Evolutionary conservation across 2,797 vertebrate genomes (phyloP), one percentile per base, ranked within the genome.

Genomic region (Macropus fuliginosus): DNA sequence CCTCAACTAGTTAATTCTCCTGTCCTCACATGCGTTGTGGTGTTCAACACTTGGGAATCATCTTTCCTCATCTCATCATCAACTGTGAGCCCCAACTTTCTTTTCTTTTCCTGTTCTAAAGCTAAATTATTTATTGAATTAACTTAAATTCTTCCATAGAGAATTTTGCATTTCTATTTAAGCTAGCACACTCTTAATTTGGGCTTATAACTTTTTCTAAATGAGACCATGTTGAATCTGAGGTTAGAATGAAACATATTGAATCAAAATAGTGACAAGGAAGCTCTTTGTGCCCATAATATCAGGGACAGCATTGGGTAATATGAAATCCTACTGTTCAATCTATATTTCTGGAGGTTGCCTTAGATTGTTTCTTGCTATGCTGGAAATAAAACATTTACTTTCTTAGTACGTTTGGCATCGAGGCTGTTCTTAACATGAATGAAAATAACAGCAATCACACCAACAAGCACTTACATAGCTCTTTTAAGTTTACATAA

Each of bases 211-310:
- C 92, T 93, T 16, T 92, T 54, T 92, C 54, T 94, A 8, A 50
- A 5, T 91, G 31, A 54, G 87, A 92, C 87, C 10, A 96, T 91
- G 27, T 91, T 92, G 4, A 9, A 55, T 40, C 94, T 81, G n/a
- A 81, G 66, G 11, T 18, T 95, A 81, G 55, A 91, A 92, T 93
- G 93, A 50, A 54, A 52, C n/a, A 81, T 9, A 55, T 81, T 21
- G 94, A 96, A 91, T 91, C 90, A 95, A 94, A 94, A 91, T 13
- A 90, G 56, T 93, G 13, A 31, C 21, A 91, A 93, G n/a, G 94
- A 95, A 94, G 2, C 95, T 54, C 1, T 92, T 62, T 91, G 16
- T 54, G 27, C 3, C 54, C 93, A 46, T 50, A 94, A 66, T 93
- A 66, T 93, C 92, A 90, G 93, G 93, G 54, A 24, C 59, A 21